phyloP scores from a whole-genome alignment of 2,888 invertebrate species.

The Caenorhabditis sp. region DNA sequence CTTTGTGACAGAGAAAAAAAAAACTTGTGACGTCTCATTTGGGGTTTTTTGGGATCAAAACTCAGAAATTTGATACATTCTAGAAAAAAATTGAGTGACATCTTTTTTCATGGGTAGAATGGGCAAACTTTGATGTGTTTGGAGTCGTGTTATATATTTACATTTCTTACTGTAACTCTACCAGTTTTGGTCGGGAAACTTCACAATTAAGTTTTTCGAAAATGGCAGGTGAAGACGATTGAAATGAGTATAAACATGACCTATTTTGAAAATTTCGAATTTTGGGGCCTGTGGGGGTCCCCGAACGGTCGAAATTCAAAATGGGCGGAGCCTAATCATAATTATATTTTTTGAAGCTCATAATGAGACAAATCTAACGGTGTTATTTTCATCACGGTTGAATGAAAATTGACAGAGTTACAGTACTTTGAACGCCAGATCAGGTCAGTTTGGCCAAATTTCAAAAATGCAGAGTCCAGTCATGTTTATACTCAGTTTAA shows the following conservation, averaged over 20 bases:
- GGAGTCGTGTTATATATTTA: no score
- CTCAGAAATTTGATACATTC: not conserved
- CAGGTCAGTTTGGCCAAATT: no score
- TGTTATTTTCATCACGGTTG: not conserved
- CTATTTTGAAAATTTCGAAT: not conserved
- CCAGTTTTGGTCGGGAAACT: no score
- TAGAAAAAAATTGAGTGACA: no score
- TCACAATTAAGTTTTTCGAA: no score
- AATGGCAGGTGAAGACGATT: not conserved
- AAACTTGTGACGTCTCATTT: no score
- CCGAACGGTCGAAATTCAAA: not conserved
- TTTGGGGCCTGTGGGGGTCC: not conserved
- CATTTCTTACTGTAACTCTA: no score
- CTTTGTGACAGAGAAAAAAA: no score
- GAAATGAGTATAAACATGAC: not conserved
- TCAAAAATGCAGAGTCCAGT: not conserved
- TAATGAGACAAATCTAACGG: accelerated
- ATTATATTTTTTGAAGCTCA: not conserved
- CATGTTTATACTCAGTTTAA: constrained; percentile 4
- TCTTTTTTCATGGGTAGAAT: no score
- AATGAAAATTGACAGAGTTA: not conserved
- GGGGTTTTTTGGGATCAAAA: not conserved
- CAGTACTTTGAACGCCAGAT: no score
- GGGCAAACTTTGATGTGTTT: no score
- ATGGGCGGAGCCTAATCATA: not conserved